Conservation (phyloP, 53 echinoderm and acorn worm species). For the Luidia sarsii region DNA sequence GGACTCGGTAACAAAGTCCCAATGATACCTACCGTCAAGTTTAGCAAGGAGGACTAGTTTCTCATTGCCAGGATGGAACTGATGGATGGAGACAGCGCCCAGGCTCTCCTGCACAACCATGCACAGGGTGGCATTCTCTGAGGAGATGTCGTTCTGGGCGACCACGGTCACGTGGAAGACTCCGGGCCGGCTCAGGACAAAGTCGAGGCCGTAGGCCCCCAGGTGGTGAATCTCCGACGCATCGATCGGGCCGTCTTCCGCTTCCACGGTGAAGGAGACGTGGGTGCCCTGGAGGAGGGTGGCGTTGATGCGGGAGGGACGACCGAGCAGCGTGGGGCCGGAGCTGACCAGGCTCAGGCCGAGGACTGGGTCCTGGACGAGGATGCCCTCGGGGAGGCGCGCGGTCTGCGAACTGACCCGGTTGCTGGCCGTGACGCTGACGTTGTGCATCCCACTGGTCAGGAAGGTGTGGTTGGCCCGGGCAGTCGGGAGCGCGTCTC, state of each 20-base stretch:
- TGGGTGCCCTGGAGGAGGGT: conserved; percentile 61
- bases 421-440: conserved; percentile 78
- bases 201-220: conserved; percentile 45
- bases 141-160: conserved; percentile 76
- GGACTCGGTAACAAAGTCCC: too few relatives aligned
- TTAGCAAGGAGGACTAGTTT: conserved; percentile 49
- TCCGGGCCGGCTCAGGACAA: conserved; percentile 40
- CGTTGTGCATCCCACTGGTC: conserved; percentile 56
- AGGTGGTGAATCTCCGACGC: not conserved
- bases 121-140: conserved; percentile 15
- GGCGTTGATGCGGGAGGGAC: conserved; percentile 47
- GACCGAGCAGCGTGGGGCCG: conserved; percentile 50
- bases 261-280: conserved; percentile 49
- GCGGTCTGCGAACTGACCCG: conserved; percentile 52
- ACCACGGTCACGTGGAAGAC: conserved; percentile 60
- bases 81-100: conserved; percentile 49
- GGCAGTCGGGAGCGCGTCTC: not conserved
- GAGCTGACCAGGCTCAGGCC: conserved; percentile 58
- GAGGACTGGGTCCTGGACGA: conserved; percentile 60
- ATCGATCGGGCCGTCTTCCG: conserved; percentile 16
- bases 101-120: conserved; percentile 69
- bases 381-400: conserved; percentile 19
- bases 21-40: conserved; percentile 71
- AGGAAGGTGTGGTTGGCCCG: conserved; percentile 71
- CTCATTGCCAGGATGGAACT: conserved; percentile 20